phyloP scores from a whole-genome alignment of 2,888 invertebrate species.

The Lobophora halterata region DNA sequence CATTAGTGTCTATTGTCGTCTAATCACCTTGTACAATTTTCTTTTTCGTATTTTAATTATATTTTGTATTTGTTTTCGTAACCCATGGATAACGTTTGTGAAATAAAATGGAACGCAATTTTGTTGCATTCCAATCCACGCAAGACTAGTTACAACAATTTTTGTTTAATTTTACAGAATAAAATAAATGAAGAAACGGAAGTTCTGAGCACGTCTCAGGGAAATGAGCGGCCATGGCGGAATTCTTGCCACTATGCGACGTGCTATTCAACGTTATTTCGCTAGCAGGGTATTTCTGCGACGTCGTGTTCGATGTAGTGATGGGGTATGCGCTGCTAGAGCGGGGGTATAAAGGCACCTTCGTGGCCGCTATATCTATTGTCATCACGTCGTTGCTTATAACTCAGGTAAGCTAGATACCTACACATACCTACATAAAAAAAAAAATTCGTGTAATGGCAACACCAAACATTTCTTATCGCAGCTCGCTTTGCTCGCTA shows the following conservation, averaged over 20 bases:
- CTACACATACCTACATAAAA: no score
- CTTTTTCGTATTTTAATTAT: no score
- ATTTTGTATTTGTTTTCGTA: no score
- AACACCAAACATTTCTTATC: no score
- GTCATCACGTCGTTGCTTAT: conserved; percentile 87
- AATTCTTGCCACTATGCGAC: conserved; percentile 95
- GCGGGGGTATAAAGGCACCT: conserved; percentile 83
- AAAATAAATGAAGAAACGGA: conserved; percentile 33
- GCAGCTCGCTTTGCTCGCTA: no score
- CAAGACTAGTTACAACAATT: conserved; percentile 1
- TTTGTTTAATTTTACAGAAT: conserved; percentile 32
- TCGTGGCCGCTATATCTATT: conserved; percentile 85
- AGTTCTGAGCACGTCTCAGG: conserved; percentile 35
- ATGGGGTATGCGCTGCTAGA: conserved; percentile 91
- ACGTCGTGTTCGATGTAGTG: conserved; percentile 93
- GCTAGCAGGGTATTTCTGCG: conserved; percentile 93
- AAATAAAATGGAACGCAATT: conserved; percentile 12
- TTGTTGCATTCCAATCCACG: conserved; percentile 26
- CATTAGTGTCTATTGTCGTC: no score
- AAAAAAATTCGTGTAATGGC: no score
- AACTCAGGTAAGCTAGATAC: conserved; percentile 86
- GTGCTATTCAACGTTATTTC: conserved; percentile 95
- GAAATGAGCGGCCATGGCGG: conserved; percentile 82
- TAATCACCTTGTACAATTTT: no score
- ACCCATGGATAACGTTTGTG: no score